Evolutionary conservation across 2,113 vertebrate species (phyloP), one percentile per base, ranked within the genome.

Genomic region (Triplophysa tibetana): DNA sequence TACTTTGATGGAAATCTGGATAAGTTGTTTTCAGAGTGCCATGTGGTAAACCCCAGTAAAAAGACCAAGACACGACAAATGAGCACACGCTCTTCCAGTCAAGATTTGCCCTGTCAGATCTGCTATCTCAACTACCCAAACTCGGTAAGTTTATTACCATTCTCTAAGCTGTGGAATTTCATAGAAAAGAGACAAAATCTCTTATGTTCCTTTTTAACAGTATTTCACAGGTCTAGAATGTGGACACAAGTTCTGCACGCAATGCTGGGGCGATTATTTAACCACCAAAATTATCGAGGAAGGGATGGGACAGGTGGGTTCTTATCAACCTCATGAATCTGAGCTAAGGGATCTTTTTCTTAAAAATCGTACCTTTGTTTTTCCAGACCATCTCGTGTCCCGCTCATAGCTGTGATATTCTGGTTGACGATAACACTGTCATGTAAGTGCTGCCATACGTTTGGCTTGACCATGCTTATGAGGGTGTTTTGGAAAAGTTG

Each of bases 251-350:
- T 99, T 99, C 94, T 99, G 98, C 92, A 96, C 98, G 96, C 98
- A 99, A 92, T 99, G 98, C 91, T 99, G 98, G 98, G 96, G 96
- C 70, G 98, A 99, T 93, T 99, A 99, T 92, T 93, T 99, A 93
- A 99, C 97, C 85, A 99, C 98, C 91, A 99, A 99, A 96, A 99
- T 99, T 89, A 99, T 99, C 90, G 98, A 99, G 86, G 98, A 99
- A 93, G 98, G 98, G 92, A 99, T 99, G 97, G 98, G 98, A 89
- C 98, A 99, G 97, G 98, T 98, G 96, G 89, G 70, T 38, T 66
- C 0, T 21, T 12, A 3, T 21, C 3, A 2, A 23, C 3, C 29
- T 41, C 26, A n/a, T 60, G 9, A 54, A 21, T 29, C 8, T 5
- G 9, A 19, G 4, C 16, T 8, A 3, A 8, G 11, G 33, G 33